A percentile compares a stretch with the other conserved stretches of the same genome.
These are phyloP conservation scores for Silurus asotus DNA, from an alignment of 2,113 vertebrate genomes.

Conservation along the genomic window DNA sequence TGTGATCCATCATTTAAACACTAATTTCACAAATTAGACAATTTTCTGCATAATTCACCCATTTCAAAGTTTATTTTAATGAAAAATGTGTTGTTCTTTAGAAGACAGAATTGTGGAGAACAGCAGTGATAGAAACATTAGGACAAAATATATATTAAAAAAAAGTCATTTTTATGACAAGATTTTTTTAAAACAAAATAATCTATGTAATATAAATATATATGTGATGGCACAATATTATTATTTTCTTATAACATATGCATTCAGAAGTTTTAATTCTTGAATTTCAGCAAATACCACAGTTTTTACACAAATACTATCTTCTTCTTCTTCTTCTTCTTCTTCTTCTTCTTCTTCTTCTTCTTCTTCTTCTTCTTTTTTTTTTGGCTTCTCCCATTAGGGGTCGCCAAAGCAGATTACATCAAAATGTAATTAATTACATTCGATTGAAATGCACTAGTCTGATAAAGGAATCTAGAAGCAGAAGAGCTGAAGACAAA, in stretches of 20 bases:
- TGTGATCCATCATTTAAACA: not conserved
- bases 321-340: no score
- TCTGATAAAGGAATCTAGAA: not conserved
- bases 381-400: no score
- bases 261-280: not conserved
- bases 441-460: not conserved
- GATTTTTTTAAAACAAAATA: not conserved
- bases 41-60: not conserved
- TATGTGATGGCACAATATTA: not conserved
- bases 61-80: not conserved
- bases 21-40: not conserved
- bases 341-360: no score
- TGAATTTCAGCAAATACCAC: not conserved
- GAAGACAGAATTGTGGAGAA: not conserved
- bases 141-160: not conserved
- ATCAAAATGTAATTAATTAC: not conserved
- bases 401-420: no score
- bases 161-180: not conserved
- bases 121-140: not conserved
- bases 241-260: not conserved
- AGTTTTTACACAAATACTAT: no score
- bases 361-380: no score
- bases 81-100: not conserved
- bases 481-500: no score
- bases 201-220: not conserved